These are phyloP conservation scores for Drosophila funebris DNA, from an alignment of 1,140 invertebrate genomes.

Conservation along the genomic window DNA sequence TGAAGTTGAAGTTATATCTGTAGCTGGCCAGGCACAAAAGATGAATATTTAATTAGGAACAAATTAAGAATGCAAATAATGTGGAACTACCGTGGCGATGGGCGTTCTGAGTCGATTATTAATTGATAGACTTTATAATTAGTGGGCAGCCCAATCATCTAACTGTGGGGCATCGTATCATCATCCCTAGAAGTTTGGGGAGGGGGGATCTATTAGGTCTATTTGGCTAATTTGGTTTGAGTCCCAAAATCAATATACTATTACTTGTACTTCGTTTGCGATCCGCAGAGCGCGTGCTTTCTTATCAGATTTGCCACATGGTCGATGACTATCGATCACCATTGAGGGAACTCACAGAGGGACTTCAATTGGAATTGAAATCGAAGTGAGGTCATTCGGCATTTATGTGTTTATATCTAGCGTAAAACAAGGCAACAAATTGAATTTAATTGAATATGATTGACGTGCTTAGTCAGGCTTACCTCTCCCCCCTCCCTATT, in stretches of 20 bases:
- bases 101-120: conserved; percentile 65
- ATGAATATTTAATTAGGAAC: conserved; percentile 81
- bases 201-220: no score
- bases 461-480: conserved; percentile 29
- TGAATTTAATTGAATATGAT: conserved; percentile 72
- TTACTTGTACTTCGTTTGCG: conserved; percentile 43
- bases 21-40: conserved; percentile 54
- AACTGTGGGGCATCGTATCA: conserved; percentile 21
- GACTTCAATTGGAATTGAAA: neutral
- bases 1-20: no score
- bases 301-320: conserved; percentile 8
- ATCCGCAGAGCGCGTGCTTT: conserved; percentile 44
- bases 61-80: conserved; percentile 82
- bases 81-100: conserved; percentile 66
- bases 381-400: conserved; percentile 47
- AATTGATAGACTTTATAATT: conserved; percentile 77
- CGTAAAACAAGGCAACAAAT: conserved; percentile 63
- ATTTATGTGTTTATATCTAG: conserved; percentile 64
- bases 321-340: conserved; percentile 29
- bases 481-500: neutral
- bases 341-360: no score
- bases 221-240: conserved; percentile 64
- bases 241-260: neutral
- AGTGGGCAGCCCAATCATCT: conserved; percentile 53
- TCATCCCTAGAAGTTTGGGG: no score